Evolutionary conservation across 2,113 vertebrate genomes (phyloP), one percentile per base, ranked within the genome.

Genomic region (Semnopithecus entellus): DNA sequence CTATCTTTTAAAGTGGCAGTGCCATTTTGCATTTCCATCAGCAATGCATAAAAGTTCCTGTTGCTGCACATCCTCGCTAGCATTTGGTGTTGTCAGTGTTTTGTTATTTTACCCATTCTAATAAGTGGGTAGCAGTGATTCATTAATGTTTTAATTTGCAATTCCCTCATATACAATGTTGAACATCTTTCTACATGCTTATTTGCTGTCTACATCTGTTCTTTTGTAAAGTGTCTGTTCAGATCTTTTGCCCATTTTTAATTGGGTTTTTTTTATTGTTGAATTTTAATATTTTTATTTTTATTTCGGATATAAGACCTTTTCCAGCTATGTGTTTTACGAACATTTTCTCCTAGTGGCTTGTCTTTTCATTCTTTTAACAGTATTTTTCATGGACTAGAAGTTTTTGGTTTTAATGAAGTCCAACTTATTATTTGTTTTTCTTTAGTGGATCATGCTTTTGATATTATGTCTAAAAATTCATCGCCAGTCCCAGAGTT

Each of bases 331-430:
- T 79, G 3, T 73, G 27, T 38, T 59, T 92, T 90, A 48, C 66
- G 55, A 79, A 32, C 10, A 66, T 92, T 79, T 86, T 35, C 45
- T 72, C 13, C 35, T 22, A 25, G 3, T 95, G 32, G 18, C 27
- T 82, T 92, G 3, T 50, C 22, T 70, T 40, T 73, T 92, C 52
- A 32, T 95, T 70, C 50, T 94, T 16, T 87, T 92, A 68, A 61
- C 68, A 91, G 6, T 88, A 48, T 85, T 13, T 95, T 94, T 94
- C 25, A 76, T 1, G 43, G 48, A 73, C 17, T 23, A 57, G 25
- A 68, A 80, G 20, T 76, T 86, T 85, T 94, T 23, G 84, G 68
- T 94, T 91, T 88, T 68, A 80, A 35, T 79, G 20, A 93, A 66
- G 35, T 78, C 52, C 48, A 88, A 35, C 3, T 75, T 82, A 32